Evolutionary conservation across 2,113 vertebrate genomes (phyloP), one percentile per base, ranked within the genome.

Genomic region (Tilapia sparmanii): DNA sequence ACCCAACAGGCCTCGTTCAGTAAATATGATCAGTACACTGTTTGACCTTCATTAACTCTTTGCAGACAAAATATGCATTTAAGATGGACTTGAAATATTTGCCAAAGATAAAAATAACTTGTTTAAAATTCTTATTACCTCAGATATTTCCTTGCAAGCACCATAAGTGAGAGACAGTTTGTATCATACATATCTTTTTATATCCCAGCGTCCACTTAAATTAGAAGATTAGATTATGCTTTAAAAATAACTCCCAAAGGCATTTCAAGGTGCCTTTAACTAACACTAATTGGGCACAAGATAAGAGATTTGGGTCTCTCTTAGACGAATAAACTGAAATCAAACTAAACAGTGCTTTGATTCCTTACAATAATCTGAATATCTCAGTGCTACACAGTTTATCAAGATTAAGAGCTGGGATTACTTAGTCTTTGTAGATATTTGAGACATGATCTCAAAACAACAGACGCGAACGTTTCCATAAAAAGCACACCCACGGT

Each of bases 1-100:
- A 57, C 83, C 52, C 57, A 76, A 88, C 87, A 82, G 54, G 18
- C 86, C 86, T 87, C 85, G 83, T 92, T 91, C 80, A 84, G 52
- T 42, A 68, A 71, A 87, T 53, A 35, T 50, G 42, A 78, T 29
- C 22, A 29, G 26, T 76, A 76, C 68, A 47, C 40, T 47, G 68
- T 73, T 73, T 73, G 68, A 76, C 68, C 68, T 76, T 76, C 5
- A 47, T 9, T 35, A 4, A 35, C 26, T 57, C 82, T 8, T 13
- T 50, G 24, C 31, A 71, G 66, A 71, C 66, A 42, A 42, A 42
- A 50, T 50, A 29, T 47, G 42, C 40, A 76, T 76, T 76, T 18
- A 76, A 76, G 42, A 76, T 76, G 24, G 71, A 26, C 71, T 19
- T 50, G 71, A 76, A 76, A 76, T 47, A 76, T 78, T 78, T 78